phyloP scores from a whole-genome alignment of 2,888 invertebrate species.

The Napeogenes inachia region DNA sequence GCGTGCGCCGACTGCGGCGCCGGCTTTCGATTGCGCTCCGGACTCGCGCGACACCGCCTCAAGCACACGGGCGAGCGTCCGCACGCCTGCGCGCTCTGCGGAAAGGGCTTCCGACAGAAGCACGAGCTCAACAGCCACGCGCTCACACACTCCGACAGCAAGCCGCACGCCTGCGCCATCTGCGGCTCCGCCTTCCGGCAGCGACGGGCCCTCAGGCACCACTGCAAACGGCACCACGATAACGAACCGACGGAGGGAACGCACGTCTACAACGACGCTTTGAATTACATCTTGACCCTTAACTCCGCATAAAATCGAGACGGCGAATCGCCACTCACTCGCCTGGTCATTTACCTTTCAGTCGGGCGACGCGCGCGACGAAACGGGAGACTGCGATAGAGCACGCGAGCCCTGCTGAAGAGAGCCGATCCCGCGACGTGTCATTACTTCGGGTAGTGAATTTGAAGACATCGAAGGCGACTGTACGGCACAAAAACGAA shows the following conservation, averaged over 20 bases:
- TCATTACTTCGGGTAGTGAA: background rate
- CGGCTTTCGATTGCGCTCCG: conserved; percentile 77
- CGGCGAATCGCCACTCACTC: background rate
- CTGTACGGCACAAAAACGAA: conserved; percentile 36
- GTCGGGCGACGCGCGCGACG: conserved; percentile 28
- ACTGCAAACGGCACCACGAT: conserved; percentile 63
- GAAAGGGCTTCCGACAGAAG: conserved; percentile 76
- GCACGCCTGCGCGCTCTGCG: conserved; percentile 77
- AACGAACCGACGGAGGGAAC: conserved; percentile 26
- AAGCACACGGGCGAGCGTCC: conserved; percentile 81
- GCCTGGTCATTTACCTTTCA: conserved; percentile 35
- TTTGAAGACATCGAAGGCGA: conserved; percentile 17
- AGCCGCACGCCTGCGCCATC: conserved; percentile 73
- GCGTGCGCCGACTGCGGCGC: conserved; percentile 79
- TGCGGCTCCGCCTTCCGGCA: conserved; percentile 79
- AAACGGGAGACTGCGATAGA: conserved; percentile 14
- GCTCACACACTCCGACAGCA: conserved; percentile 71
- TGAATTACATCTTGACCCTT: conserved; percentile 14
- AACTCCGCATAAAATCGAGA: background rate
- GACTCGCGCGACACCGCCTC: conserved; percentile 75
- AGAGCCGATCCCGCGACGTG: background rate
- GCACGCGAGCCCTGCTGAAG: background rate
- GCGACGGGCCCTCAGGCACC: conserved; percentile 58
- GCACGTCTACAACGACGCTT: conserved; percentile 19
- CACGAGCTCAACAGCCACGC: conserved; percentile 77